Conservation (phyloP, 2,113 vertebrate genomes). For the Pantherophis guttatus region DNA sequence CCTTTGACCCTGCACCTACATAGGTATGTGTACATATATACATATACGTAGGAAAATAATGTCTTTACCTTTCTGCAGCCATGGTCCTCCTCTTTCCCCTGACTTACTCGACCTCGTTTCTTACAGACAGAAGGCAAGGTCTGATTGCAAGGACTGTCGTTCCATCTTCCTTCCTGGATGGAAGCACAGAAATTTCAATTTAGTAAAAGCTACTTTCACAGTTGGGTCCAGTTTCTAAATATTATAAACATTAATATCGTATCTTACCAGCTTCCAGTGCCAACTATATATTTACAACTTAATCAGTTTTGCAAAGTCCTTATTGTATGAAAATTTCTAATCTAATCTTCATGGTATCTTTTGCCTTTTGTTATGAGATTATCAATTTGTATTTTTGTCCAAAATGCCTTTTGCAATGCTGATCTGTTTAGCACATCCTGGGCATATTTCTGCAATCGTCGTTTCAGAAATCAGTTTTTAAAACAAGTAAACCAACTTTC, state of each 20-base stretch:
- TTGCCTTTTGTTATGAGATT: background rate
- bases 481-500: background rate
- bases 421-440: background rate
- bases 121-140: slow-evolving; percentile 95
- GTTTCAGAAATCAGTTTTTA: background rate
- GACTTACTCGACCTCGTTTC: slow-evolving; percentile 82
- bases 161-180: slow-evolving; percentile 92
- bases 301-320: background rate
- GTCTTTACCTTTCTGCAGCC: slow-evolving; percentile 84
- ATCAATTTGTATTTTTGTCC: background rate
- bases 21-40: background rate
- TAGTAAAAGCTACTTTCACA: background rate
- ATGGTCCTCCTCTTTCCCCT: slow-evolving; percentile 80
- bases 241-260: background rate
- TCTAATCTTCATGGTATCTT: background rate
- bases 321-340: background rate
- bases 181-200: background rate
- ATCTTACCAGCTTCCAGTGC: background rate
- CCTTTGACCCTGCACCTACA: background rate
- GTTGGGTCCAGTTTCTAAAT: background rate
- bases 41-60: background rate
- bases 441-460: background rate
- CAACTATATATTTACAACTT: background rate
- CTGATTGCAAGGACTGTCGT: slow-evolving; percentile 93
- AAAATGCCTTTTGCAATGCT: background rate